A percentile compares a stretch with the other conserved stretches of the same genome.
These are phyloP conservation scores for Yponomeuta cagnagella DNA, from an alignment of 2,888 invertebrate species.

Conservation along the genomic window DNA sequence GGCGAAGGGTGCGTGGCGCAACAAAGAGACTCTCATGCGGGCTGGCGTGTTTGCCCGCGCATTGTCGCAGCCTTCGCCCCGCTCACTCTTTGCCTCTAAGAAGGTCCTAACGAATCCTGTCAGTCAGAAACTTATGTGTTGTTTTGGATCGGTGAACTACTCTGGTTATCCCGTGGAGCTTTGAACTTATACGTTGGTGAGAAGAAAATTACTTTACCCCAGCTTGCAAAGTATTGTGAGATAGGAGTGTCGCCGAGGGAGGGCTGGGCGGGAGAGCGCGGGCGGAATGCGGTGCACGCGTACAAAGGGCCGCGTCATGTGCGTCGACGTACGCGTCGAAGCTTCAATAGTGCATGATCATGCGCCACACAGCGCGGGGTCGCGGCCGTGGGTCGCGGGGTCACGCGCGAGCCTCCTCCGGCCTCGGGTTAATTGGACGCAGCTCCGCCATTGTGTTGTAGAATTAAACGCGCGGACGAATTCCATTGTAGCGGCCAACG, in stretches of 20 bases:
- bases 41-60: not conserved
- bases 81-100: not conserved
- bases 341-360: conserved; percentile 48
- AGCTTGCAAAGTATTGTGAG: not conserved
- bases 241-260: not conserved
- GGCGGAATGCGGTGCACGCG: not conserved
- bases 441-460: conserved; percentile 58
- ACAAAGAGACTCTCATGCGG: conserved; percentile 6
- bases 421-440: conserved; percentile 66
- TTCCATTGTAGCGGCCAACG: conserved; percentile 14
- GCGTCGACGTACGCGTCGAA: conserved; percentile 16
- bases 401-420: conserved; percentile 30
- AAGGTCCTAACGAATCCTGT: not conserved
- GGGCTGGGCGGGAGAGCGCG: not conserved
- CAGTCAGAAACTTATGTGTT: not conserved
- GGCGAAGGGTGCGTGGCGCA: not conserved
- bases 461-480: conserved; percentile 50
- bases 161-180: too few relatives aligned
- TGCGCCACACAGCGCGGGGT: conserved; percentile 50
- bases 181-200: too few relatives aligned
- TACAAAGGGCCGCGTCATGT: conserved; percentile 13
- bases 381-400: conserved; percentile 40
- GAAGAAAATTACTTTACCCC: too few relatives aligned
- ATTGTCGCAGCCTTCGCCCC: not conserved
- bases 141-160: not conserved